Percentiles rank a stretch among this genome's conserved stretches.
Evolutionary conservation across 2,888 invertebrate genomes (phyloP).

Genomic region (Electrophaes corylata): DNA sequence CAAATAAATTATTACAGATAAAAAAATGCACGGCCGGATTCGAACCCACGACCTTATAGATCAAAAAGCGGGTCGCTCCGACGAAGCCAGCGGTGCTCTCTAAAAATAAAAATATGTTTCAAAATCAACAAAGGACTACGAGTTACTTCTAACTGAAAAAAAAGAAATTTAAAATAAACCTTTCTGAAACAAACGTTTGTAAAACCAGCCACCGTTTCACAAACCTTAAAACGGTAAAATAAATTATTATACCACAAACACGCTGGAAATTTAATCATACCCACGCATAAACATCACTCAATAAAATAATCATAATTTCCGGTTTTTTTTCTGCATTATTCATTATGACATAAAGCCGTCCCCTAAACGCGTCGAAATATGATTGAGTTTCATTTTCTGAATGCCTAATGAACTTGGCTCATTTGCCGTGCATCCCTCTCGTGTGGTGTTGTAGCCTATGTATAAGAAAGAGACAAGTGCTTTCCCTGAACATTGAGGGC

Average conservation of each 20-base stretch:
- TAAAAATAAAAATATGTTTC: no score
- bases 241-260: slow-evolving; percentile 23
- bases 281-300: slow-evolving; percentile 25
- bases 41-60: no score
- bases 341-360: slow-evolving; percentile 49
- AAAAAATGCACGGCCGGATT: no score
- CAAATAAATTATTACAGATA: no score
- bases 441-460: slow-evolving; percentile 1
- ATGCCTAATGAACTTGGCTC: slow-evolving; percentile 72
- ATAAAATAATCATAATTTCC: slow-evolving; percentile 33
- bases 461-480: slow-evolving; percentile 41
- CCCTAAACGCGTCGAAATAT: slow-evolving; percentile 62
- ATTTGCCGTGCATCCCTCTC: slow-evolving; percentile 44
- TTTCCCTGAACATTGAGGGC: slow-evolving; percentile 28
- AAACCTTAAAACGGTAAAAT: slow-evolving; percentile 5
- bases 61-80: no score
- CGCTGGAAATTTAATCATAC: slow-evolving; percentile 23
- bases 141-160: not conserved
- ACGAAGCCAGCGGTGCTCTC: no score
- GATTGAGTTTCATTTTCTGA: slow-evolving; percentile 76
- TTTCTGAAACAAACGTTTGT: not conserved
- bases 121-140: no score
- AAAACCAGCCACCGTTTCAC: not conserved
- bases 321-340: slow-evolving; percentile 40
- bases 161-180: not conserved